Evolutionary conservation across 1,140 invertebrate genomes (phyloP).

Genomic region (Lucilia sericata): DNA sequence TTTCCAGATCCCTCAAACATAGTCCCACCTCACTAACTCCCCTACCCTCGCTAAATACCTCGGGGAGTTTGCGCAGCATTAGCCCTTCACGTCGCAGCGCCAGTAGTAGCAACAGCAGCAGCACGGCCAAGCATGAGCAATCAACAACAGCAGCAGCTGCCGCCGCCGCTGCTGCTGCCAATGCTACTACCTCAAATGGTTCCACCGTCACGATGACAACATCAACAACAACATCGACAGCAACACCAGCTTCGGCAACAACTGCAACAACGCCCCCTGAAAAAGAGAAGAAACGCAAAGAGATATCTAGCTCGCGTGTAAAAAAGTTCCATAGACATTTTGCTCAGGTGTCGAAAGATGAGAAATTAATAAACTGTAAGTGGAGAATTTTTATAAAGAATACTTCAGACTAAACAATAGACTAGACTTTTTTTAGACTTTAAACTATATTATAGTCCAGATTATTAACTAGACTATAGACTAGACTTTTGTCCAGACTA

Average conservation of each 20-base stretch:
- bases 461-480: too few species aligned
- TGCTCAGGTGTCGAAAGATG: slow-evolving; percentile 79
- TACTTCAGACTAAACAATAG: too few species aligned
- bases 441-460: too few species aligned
- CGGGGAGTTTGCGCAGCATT: slow-evolving; percentile 45
- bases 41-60: slow-evolving; percentile 28
- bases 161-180: slow-evolving; percentile 32
- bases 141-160: slow-evolving; percentile 46
- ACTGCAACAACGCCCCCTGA: slow-evolving; percentile 45
- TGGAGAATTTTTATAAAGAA: background rate
- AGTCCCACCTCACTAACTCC: slow-evolving; percentile 39
- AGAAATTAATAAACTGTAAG: slow-evolving; percentile 84
- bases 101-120: slow-evolving; percentile 42
- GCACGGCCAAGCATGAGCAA: slow-evolving; percentile 49
- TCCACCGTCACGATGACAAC: background rate
- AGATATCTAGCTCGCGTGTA: slow-evolving; percentile 76
- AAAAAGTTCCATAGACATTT: slow-evolving; percentile 83
- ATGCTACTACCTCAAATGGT: background rate
- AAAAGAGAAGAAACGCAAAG: slow-evolving; percentile 70
- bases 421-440: too few species aligned
- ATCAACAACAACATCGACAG: too few species aligned
- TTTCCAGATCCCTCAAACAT: slow-evolving; percentile 41
- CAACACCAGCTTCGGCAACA: too few species aligned
- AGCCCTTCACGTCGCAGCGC: slow-evolving; percentile 44
- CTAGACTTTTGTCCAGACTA: too few species aligned